A percentile compares a stretch with the other conserved stretches of the same genome.
phyloP scores from a whole-genome alignment of 2,797 vertebrate genomes.

The Arvicola amphibius region DNA sequence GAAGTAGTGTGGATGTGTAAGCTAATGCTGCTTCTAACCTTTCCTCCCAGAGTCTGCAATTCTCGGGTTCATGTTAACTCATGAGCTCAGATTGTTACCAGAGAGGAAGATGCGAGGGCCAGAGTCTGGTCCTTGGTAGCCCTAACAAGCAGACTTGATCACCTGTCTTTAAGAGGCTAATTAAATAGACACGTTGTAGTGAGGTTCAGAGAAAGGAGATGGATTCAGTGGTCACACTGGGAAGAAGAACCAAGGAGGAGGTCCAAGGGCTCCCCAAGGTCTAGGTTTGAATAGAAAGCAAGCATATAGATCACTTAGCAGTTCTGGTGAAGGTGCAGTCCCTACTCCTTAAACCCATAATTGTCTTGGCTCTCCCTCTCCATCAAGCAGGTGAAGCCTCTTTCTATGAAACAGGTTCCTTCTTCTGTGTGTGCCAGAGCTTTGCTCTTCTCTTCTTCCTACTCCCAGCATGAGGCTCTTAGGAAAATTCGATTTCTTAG shows the following conservation, averaged over 20 bases:
- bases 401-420: not conserved
- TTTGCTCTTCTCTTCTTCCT: not conserved
- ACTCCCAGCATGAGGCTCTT: not conserved
- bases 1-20: not conserved
- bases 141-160: not conserved
- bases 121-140: not conserved
- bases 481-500: not conserved
- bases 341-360: not conserved
- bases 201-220: not conserved
- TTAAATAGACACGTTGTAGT: not conserved
- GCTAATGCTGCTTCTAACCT: not conserved
- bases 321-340: not conserved
- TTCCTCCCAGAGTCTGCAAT: not conserved
- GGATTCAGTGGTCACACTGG: not conserved
- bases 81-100: not conserved
- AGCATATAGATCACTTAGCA: too few species aligned
- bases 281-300: not conserved
- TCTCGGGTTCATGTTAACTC: not conserved
- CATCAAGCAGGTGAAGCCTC: not conserved
- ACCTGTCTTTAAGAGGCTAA: not conserved
- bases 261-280: not conserved
- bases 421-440: not conserved
- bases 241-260: not conserved
- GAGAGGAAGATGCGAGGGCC: not conserved
- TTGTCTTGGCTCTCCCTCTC: not conserved